Conservation (phyloP, 2,113 vertebrate genomes). For the Globicephala melas region DNA sequence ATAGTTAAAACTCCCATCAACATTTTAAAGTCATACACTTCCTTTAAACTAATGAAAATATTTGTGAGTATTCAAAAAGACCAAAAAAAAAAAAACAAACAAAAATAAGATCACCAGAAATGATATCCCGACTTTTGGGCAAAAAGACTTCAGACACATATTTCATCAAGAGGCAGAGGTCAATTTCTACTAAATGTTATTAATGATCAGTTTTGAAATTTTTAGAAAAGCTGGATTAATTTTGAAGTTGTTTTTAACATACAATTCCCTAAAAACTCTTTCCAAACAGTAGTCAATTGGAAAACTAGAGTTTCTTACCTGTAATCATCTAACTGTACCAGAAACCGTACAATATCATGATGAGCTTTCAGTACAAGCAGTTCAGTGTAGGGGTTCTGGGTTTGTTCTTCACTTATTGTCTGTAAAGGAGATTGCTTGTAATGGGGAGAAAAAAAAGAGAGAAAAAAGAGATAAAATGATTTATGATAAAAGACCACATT, state of each 20-base stretch:
- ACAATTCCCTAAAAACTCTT: conserved; percentile 15
- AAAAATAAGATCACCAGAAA: conserved; percentile 1
- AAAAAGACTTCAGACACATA: background rate
- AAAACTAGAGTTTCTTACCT: conserved; percentile 85
- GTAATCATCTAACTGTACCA: conserved; percentile 94
- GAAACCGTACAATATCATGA: conserved; percentile 96
- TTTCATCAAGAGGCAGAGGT: background rate
- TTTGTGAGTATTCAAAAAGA: background rate
- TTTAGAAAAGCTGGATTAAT: conserved; percentile 22
- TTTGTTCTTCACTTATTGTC: conserved; percentile 95
- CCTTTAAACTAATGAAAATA: background rate
- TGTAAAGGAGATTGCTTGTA: conserved; percentile 90
- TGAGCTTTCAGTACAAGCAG: conserved; percentile 96
- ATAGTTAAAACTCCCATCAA: background rate
- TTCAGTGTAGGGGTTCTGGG: conserved; percentile 95
- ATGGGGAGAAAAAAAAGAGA: background rate
- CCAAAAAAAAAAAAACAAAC: background rate
- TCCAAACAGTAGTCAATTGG: background rate
- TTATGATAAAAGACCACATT: conserved; percentile 15
- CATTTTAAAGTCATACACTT: conserved; percentile 30
- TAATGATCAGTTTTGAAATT: conserved; percentile 1
- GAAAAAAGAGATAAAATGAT: background rate
- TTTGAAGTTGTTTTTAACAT: conserved; percentile 12
- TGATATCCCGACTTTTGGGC: background rate
- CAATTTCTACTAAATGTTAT: background rate